Conservation (phyloP, 2,888 invertebrate species). For the Ormyrus thymus region DNA sequence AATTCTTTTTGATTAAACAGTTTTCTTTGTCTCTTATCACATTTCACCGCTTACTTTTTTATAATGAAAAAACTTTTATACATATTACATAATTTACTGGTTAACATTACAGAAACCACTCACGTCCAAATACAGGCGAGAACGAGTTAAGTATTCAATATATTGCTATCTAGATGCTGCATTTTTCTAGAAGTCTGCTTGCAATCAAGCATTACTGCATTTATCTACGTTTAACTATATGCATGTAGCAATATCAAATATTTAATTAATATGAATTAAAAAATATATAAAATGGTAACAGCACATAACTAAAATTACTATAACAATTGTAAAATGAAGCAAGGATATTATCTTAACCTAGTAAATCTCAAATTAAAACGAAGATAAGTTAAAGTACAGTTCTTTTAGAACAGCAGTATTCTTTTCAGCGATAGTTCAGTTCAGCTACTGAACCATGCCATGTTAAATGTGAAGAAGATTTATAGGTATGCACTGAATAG, state of each 20-base stretch:
- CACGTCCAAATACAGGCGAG: constrained; percentile 51
- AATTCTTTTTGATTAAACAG: neutral
- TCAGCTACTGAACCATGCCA: too few species aligned
- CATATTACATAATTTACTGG: constrained; percentile 30
- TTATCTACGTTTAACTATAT: constrained; percentile 20
- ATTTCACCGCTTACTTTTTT: constrained; percentile 17
- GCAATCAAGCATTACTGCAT: constrained; percentile 38
- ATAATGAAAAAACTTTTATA: neutral
- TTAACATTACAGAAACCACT: constrained; percentile 56
- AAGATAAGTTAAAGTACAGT: too few species aligned
- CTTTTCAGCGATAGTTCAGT: too few species aligned
- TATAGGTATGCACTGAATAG: neutral
- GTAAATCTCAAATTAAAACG: too few species aligned
- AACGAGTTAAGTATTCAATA: constrained; percentile 56
- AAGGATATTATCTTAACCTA: too few species aligned
- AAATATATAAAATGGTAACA: neutral
- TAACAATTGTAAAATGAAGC: too few species aligned
- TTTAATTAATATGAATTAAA: constrained; percentile 1
- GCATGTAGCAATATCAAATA: constrained; percentile 27
- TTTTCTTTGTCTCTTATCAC: constrained; percentile 1
- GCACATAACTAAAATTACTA: neutral
- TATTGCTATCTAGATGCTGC: constrained; percentile 41
- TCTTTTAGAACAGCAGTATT: too few species aligned
- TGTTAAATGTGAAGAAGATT: neutral
- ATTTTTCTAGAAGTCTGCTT: constrained; percentile 40